Conservation (phyloP, 2,888 invertebrate species). For the Chalcosyrphus nemorum region DNA sequence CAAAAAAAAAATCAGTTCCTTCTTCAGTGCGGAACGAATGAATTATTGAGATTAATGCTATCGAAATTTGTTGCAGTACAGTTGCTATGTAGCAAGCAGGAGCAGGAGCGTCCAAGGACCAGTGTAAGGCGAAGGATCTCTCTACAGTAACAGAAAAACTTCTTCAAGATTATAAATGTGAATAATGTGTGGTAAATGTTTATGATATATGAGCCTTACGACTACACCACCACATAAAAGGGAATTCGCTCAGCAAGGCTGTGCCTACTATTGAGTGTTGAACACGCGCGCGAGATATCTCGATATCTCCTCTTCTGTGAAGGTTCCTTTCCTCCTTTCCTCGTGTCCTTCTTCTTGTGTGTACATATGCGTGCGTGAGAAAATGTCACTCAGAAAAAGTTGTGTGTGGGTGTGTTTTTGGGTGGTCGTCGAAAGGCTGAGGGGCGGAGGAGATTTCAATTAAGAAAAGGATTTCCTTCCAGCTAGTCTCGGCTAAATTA, state of each 20-base stretch:
- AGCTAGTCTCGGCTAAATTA: constrained; percentile 62
- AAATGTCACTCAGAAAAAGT: constrained; percentile 41
- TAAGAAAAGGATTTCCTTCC: constrained; percentile 67
- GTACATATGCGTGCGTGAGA: constrained; percentile 53
- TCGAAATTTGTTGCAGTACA: constrained; percentile 15
- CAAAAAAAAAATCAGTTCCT: background rate
- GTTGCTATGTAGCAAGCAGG: background rate
- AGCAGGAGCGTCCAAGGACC: background rate
- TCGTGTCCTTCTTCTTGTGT: constrained; percentile 1
- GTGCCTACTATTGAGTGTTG: constrained; percentile 40
- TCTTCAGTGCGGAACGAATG: constrained; percentile 7
- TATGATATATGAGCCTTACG: constrained; percentile 31
- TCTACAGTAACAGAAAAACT: constrained; percentile 52
- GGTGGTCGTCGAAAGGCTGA: no score
- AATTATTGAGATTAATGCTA: constrained; percentile 43
- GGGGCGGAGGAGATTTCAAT: constrained; percentile 61
- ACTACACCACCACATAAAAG: constrained; percentile 26
- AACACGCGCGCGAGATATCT: constrained; percentile 53
- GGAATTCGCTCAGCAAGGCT: constrained; percentile 26
- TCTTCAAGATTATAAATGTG: constrained; percentile 48
- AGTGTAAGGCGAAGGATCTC: background rate
- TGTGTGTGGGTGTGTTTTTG: constrained; percentile 1
- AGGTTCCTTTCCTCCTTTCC: background rate
- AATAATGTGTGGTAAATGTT: constrained; percentile 63
- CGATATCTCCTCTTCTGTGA: constrained; percentile 36